These are phyloP conservation scores for Drosophila kanapiae DNA, from an alignment of 1,140 invertebrate species.

Conservation along the genomic window DNA sequence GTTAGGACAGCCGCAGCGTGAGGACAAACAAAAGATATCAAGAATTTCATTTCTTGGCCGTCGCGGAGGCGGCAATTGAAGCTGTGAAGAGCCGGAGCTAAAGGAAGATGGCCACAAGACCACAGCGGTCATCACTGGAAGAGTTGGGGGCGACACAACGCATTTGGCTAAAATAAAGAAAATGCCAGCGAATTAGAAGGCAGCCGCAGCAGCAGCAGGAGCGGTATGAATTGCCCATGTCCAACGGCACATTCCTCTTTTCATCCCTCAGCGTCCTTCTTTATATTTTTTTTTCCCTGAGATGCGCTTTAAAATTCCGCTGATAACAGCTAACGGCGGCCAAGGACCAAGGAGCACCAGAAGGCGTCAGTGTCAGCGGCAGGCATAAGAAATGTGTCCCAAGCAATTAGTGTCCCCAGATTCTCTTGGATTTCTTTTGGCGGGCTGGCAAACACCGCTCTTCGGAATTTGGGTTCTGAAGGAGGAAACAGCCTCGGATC, in stretches of 20 bases:
- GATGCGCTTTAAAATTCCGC: constrained; percentile 81
- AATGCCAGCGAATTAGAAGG: constrained; percentile 79
- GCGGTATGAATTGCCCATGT: constrained; percentile 74
- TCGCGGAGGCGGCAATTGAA: constrained; percentile 60
- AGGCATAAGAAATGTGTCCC: constrained; percentile 78
- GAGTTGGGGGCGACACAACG: constrained; percentile 57
- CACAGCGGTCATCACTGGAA: constrained; percentile 66
- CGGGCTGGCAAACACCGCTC: not conserved
- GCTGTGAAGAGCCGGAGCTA: constrained; percentile 29
- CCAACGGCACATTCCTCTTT: constrained; percentile 45
- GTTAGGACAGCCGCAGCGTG: constrained; percentile 68
- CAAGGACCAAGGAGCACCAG: constrained; percentile 34
- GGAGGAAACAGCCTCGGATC: not conserved
- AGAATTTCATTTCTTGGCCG: constrained; percentile 80
- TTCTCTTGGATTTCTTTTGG: constrained; percentile 8
- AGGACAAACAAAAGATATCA: constrained; percentile 83
- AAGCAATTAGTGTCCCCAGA: constrained; percentile 65
- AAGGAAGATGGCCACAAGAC: constrained; percentile 52
- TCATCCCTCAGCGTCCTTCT: not conserved
- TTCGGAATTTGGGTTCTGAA: not conserved
- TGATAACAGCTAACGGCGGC: constrained; percentile 65
- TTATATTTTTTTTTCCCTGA: constrained; percentile 30
- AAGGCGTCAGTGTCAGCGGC: constrained; percentile 76
- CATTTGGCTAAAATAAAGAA: constrained; percentile 82
- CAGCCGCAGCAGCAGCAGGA: constrained; percentile 31